These are phyloP conservation scores for Anabas testudineus DNA, from an alignment of 2,797 vertebrate species.

Conservation along the genomic window DNA sequence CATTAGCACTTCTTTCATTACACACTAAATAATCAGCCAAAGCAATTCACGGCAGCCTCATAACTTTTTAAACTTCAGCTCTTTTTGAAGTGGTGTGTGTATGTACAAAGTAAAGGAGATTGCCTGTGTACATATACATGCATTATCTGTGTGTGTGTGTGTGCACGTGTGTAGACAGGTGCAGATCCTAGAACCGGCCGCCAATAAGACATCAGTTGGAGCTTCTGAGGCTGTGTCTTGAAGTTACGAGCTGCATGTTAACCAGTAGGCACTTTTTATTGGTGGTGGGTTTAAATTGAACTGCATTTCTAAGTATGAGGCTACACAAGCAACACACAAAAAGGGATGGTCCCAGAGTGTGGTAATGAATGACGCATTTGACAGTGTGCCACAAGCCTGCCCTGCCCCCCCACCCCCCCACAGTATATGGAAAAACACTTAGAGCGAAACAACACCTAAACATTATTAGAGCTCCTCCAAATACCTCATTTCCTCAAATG, in stretches of 20 bases:
- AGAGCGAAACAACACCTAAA: conserved; percentile 57
- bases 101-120: conserved; percentile 53
- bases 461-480: conserved; percentile 45
- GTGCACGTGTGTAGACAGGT: conserved; percentile 65
- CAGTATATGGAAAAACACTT: conserved; percentile 52
- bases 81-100: conserved; percentile 68
- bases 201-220: conserved; percentile 67
- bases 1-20: conserved; percentile 79
- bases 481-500: conserved; percentile 55
- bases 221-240: conserved; percentile 68
- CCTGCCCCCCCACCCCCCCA: not conserved
- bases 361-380: conserved; percentile 70
- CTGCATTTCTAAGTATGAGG: conserved; percentile 78
- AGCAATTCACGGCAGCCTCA: conserved; percentile 63
- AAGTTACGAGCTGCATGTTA: conserved; percentile 76
- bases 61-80: conserved; percentile 62
- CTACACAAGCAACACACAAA: conserved; percentile 60
- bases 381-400: conserved; percentile 50
- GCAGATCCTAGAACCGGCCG: conserved; percentile 53
- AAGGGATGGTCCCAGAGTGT: conserved; percentile 65
- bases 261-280: conserved; percentile 78
- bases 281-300: conserved; percentile 80
- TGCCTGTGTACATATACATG: conserved; percentile 41
- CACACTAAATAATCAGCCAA: conserved; percentile 63
- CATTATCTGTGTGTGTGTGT: conserved; percentile 36